Percentiles rank a stretch among this genome's conserved stretches.
These are phyloP conservation scores for Nasonia longicornis DNA, from an alignment of 1,140 invertebrate genomes.

Conservation along the genomic window DNA sequence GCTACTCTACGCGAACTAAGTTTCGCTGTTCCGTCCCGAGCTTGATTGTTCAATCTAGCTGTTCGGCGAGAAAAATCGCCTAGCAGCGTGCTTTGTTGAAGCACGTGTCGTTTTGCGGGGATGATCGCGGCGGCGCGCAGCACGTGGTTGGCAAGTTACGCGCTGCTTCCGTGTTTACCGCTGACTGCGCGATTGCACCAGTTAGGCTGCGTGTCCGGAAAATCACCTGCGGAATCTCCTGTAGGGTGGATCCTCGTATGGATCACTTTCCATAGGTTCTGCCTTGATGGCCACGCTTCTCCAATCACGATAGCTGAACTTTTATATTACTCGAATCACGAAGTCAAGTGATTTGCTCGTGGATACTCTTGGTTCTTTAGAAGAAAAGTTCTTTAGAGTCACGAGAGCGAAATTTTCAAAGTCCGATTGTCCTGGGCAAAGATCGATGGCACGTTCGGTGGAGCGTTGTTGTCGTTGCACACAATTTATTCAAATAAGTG, in stretches of 20 bases:
- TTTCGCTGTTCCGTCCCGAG: not conserved
- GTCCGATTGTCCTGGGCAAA: not conserved
- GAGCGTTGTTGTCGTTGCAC: not conserved
- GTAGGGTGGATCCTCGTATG: slow-evolving; percentile 63
- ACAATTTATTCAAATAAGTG: not conserved
- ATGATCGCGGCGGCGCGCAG: not conserved
- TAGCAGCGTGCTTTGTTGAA: slow-evolving; percentile 11
- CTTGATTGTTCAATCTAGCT: not conserved
- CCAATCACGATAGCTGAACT: not conserved
- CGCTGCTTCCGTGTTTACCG: slow-evolving; percentile 20
- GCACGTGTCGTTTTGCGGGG: not conserved
- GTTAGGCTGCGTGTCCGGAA: slow-evolving; percentile 22
- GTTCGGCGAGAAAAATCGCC: not conserved
- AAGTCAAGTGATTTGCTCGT: not conserved
- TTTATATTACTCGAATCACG: not conserved
- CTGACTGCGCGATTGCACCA: not conserved
- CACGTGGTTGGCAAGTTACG: slow-evolving; percentile 13
- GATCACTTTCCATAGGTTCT: slow-evolving; percentile 65
- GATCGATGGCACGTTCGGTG: not conserved
- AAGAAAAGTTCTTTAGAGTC: slow-evolving; percentile 6
- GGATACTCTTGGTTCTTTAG: not conserved
- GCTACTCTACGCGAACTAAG: slow-evolving; percentile 1
- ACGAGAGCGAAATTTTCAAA: not conserved
- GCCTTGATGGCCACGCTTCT: slow-evolving; percentile 17
- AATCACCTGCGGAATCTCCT: slow-evolving; percentile 59